Evolutionary conservation across 2,888 invertebrate species (phyloP), one percentile per base, ranked within the genome.

Genomic region (Agonopterix arenella): DNA sequence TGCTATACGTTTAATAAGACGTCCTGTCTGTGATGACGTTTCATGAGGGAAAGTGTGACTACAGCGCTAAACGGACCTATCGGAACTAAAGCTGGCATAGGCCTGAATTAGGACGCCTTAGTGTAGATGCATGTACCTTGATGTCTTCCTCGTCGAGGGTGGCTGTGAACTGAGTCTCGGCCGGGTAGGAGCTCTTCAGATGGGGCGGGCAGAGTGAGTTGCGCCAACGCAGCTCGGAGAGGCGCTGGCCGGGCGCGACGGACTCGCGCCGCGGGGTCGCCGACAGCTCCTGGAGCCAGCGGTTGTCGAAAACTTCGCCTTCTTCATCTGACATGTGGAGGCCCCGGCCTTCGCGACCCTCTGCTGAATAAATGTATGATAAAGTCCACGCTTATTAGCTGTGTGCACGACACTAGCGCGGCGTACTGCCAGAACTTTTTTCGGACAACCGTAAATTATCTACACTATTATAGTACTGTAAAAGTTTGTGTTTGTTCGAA

Each of bases 181-280:
- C 94, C 0, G 96, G 94, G 80, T 97, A 97, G 0, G 95, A 93
- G 57, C 95, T 95, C 83, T 95, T 94, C 52, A 97, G 84, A 70
- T 97, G 97, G 2, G 96, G 95, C n/a, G 93, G 94, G 55, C 94
- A 93, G 57, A 96, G 82, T 0, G 96, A 95, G 79, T 97, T 97
- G 42, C 97, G 89, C 78, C 93, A 92, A 60, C 93, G 93, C 43
- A 97, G 84, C 74, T 95, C 94, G 0, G 94, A 93, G 38, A 94
- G 75, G 36, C 80, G 68, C 49, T 65, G 63, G 2, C 64, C 73
- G 62, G 57, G 62, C 60, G 45, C 37, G 7, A 56, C 48, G 46
- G 58, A 47, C 49, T 62, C 60, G 37, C 80, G 67, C 45, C 90
- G 90, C 16, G 92, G 90, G 0, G 93, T 91, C 51, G 88, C 86